Conservation (phyloP, 1,140 invertebrate genomes). For the Goniozus legneri region DNA sequence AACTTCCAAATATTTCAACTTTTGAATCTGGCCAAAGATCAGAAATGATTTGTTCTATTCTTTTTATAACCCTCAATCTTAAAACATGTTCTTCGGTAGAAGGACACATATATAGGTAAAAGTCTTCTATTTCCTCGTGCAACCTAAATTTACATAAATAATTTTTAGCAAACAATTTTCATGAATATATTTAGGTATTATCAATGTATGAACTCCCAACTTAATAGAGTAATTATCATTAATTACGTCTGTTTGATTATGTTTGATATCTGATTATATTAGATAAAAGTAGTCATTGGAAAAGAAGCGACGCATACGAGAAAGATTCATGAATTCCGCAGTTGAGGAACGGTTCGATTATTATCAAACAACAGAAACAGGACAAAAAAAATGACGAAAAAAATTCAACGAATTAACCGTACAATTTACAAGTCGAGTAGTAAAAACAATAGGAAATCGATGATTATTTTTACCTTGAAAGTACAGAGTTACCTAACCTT, state of each 20-base stretch:
- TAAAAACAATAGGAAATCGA: background rate
- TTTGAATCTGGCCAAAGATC: slow-evolving; percentile 86
- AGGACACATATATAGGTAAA: slow-evolving; percentile 91
- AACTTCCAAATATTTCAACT: slow-evolving; percentile 94
- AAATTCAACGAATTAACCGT: slow-evolving; percentile 2
- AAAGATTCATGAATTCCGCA: no score
- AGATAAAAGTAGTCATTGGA: no score
- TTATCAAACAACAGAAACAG: no score
- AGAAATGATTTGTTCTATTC: slow-evolving; percentile 82
- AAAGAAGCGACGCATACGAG: no score
- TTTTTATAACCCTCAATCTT: slow-evolving; percentile 78
- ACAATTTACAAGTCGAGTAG: background rate
- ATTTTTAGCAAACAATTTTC: no score
- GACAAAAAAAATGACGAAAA: slow-evolving; percentile 1
- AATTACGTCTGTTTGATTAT: no score
- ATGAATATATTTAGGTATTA: no score
- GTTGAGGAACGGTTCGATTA: no score
- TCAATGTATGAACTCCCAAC: no score
- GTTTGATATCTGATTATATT: no score
- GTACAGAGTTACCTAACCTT: slow-evolving; percentile 21
- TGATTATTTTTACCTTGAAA: slow-evolving; percentile 1
- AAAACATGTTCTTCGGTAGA: slow-evolving; percentile 85
- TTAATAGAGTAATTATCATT: no score
- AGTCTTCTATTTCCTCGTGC: slow-evolving; percentile 96
- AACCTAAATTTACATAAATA: slow-evolving; percentile 60